Evolutionary conservation across 1,140 invertebrate species (phyloP), one percentile per base, ranked within the genome.

Genomic region (Heliothis virescens): DNA sequence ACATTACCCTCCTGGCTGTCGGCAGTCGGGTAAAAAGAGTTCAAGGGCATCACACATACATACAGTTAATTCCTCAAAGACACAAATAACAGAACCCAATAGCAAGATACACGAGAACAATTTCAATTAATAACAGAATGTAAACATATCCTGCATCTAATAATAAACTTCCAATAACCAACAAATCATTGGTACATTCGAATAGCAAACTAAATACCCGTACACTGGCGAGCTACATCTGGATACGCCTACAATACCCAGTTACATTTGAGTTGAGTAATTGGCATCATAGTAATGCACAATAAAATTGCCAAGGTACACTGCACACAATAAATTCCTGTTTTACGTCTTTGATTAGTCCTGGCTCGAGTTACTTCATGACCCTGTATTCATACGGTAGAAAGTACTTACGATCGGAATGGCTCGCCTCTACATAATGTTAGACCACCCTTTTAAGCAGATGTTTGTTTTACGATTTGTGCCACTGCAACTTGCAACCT

Each of bases 321-420:
- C 82, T 90, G 86, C 91, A 89, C 90, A 92, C 90, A 90, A 92
- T 93, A 93, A 92, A 92, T 90, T 93, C 85, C 86, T 86, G 87
- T 92, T 93, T 92, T 90, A 89, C 89, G 88, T 89, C 90, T 93
- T 93, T 94, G 91, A 94, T 94, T 93, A 92, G 90, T 87, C 83
- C 76, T 71, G 80, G 84, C 89, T 93, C 92, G 82, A 79, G 90
- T 94, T 94, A 89, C 93, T 83, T 81, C 85, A 85, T 87, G 87
- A 87, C 83, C 83, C 78, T 84, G 83, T 87, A 85, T 87, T 88
- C 87, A 88, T 89, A 90, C 86, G 87, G 83, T 79, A 86, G 79
- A 85, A 57, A 63, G 83, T 71, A 26, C 57, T 78, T 57, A 60
- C 67, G n/a, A 13, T 50, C 11, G 7, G 13, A 78, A 69, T 9